Evolutionary conservation across 2,888 invertebrate genomes (phyloP).

Genomic region (Dicycla oo): DNA sequence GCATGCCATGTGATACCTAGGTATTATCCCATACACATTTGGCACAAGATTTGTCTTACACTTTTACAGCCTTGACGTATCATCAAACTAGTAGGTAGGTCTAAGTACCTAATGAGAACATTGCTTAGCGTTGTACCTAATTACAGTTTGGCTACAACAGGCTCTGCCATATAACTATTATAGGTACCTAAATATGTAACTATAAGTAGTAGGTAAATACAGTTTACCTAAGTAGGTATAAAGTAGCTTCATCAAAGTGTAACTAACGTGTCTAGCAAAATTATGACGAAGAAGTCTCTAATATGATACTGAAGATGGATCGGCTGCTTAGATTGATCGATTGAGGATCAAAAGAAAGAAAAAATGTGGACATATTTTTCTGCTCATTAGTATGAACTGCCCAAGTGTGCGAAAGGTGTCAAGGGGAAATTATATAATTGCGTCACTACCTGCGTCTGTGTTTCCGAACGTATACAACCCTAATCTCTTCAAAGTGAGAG

Average conservation of each 20-base stretch:
- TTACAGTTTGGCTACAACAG: background rate
- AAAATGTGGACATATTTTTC: slow-evolving; percentile 21
- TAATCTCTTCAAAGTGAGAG: no score
- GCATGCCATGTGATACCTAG: background rate
- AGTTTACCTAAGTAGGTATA: no score
- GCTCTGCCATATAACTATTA: background rate
- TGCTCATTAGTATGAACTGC: slow-evolving; percentile 20
- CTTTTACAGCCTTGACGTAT: background rate
- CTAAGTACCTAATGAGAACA: background rate
- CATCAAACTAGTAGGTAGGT: background rate
- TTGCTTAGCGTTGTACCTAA: background rate
- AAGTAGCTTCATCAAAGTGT: slow-evolving; percentile 25
- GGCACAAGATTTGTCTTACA: slow-evolving; percentile 15
- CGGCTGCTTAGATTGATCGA: slow-evolving; percentile 42
- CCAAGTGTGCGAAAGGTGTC: slow-evolving; percentile 2
- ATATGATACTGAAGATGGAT: slow-evolving; percentile 41
- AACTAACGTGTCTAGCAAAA: background rate
- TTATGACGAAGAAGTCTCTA: slow-evolving; percentile 24
- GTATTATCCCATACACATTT: slow-evolving; percentile 10
- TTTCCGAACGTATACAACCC: no score
- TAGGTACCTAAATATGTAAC: background rate
- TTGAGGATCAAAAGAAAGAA: slow-evolving; percentile 8
- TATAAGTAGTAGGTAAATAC: background rate
- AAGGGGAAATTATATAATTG: slow-evolving; percentile 1
- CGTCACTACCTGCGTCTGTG: no score